Evolutionary conservation across 2,888 invertebrate genomes (phyloP), one percentile per base, ranked within the genome.

Genomic region (Lasioglossum malachurum): DNA sequence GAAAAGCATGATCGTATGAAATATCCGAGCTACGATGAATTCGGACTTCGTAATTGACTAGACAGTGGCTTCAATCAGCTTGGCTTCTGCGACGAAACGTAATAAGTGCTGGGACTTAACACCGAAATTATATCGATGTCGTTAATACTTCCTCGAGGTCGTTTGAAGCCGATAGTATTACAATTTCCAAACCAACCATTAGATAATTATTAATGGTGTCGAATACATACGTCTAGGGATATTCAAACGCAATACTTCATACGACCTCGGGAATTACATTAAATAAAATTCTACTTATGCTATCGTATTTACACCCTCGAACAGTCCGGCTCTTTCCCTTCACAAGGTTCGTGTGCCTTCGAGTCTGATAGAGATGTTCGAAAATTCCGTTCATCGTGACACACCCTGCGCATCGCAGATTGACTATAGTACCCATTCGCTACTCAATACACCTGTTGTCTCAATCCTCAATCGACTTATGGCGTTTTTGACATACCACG

Each of bases 1-100:
- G 78, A 53, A 31, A 71, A 83, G 71, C 71, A 41, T 75, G 46
- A 79, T 84, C 74, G 71, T 72, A 67, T 31, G 71, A 78, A 49
- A 49, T 38, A 60, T 73, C 60, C 49, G 64, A 38, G 60, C 35
- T 60, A 78, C 19, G 81, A 87, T 80, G 76, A 83, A 83, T 83
- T 83, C 83, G 87, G 79, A 87, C 82, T 84, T 89, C 83, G 74
- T 87, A 88, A 90, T 87, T 89, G 89, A 89, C 89, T 89, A 89
- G 89, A 89, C 80, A 88, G 90, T 83, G 87, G 86, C 78, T 76
- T 83, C 79, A 74, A 85, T 82, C 87, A 67, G 80, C 78, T 72
- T 83, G 82, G 87, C 87, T 72, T 53, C 83, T 83, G 82, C 85
- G 80, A 87, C 83, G 87, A 84, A 87, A 80, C 81, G 75, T 71